Conservation (phyloP, 64 coral and sea anemone genomes). For the Actinia equina region DNA sequence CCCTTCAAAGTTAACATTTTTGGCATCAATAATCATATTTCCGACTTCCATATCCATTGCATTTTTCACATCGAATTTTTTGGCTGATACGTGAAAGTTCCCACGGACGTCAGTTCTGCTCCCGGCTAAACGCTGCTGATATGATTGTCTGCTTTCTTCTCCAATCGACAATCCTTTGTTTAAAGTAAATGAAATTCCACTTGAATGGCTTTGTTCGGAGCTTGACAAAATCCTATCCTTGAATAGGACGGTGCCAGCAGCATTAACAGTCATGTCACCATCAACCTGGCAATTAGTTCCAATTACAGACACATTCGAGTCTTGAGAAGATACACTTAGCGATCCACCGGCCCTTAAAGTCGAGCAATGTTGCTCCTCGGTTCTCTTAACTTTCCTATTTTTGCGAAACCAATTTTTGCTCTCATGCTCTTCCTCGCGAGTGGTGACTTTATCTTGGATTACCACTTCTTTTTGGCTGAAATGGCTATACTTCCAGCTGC, state of each 20-base stretch:
- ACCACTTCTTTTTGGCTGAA: constrained; percentile 44
- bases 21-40: constrained; percentile 37
- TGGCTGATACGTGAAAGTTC: constrained; percentile 8
- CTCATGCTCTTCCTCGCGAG: constrained; percentile 42
- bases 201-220: constrained; percentile 28
- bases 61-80: constrained; percentile 50
- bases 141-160: not conserved
- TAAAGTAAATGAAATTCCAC: constrained; percentile 33
- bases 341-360: constrained; percentile 30
- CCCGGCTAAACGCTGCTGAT: constrained; percentile 32
- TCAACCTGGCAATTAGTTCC: constrained; percentile 23
- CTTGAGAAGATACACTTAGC: constrained; percentile 14
- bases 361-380: constrained; percentile 31
- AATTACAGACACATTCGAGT: constrained; percentile 32
- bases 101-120: constrained; percentile 7
- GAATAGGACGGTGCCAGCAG: constrained; percentile 27
- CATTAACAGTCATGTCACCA: constrained; percentile 25
- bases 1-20: constrained; percentile 39
- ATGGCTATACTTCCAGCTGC: constrained; percentile 25
- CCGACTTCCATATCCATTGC: constrained; percentile 43
- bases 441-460: constrained; percentile 44
- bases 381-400: constrained; percentile 30
- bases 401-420: constrained; percentile 31
- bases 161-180: constrained; percentile 38
- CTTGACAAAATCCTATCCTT: constrained; percentile 40